A percentile compares a stretch with the other conserved stretches of the same genome.
Evolutionary conservation across 2,888 invertebrate species (phyloP).

Genomic region (Plusia festucae): DNA sequence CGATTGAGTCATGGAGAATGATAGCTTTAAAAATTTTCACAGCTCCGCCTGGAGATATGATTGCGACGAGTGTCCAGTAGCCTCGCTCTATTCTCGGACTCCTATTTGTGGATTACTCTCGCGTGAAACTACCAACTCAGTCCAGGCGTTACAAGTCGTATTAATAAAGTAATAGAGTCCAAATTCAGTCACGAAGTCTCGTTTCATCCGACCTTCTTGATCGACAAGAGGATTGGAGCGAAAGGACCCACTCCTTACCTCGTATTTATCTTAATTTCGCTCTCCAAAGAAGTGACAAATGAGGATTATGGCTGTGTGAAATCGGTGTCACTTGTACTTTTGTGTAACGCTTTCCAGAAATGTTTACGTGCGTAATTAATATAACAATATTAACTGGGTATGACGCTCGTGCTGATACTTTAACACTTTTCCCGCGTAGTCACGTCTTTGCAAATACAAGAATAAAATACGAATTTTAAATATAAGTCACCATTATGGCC

Average conservation of each 20-base stretch:
- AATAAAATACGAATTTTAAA: conserved; percentile 46
- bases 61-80: conserved; percentile 84
- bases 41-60: conserved; percentile 81
- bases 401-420: conserved; percentile 37
- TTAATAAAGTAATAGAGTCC: conserved; percentile 66
- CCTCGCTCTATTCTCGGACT: conserved; percentile 89
- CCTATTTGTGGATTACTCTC: conserved; percentile 87
- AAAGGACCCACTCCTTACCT: conserved; percentile 85
- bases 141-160: conserved; percentile 75
- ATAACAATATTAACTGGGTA: conserved; percentile 50
- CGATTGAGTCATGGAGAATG: conserved; percentile 56
- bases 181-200: conserved; percentile 60
- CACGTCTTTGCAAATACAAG: conserved; percentile 48
- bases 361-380: conserved; percentile 60
- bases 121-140: conserved; percentile 75
- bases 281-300: conserved; percentile 83
- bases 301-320: conserved; percentile 76
- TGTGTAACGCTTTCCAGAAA: conserved; percentile 63
- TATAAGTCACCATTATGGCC: conserved; percentile 47
- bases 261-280: conserved; percentile 87
- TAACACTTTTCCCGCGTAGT: conserved; percentile 45
- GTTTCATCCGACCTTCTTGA: conserved; percentile 69
- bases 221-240: conserved; percentile 68
- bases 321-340: conserved; percentile 71
- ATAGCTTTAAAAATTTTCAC: conserved; percentile 69